Evolutionary conservation across 2,888 invertebrate species (phyloP).

Genomic region (Chloroclystis v-ata): DNA sequence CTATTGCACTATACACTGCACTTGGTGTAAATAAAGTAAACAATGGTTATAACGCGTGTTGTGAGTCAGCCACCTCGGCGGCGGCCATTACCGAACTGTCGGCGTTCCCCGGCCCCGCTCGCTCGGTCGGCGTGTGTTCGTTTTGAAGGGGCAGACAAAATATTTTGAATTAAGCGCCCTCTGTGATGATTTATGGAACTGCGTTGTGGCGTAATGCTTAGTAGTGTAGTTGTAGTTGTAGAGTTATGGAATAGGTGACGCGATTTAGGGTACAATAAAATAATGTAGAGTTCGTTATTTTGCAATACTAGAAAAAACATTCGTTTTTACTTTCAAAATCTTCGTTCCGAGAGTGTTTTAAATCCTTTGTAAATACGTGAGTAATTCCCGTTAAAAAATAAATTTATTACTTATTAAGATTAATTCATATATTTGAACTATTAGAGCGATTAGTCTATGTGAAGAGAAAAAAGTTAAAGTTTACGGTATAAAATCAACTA

Average conservation of each 20-base stretch:
- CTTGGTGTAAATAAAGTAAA: slow-evolving; percentile 70
- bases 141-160: slow-evolving; percentile 15
- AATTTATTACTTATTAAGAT: too few relatives aligned
- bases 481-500: too few relatives aligned
- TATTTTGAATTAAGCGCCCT: slow-evolving; percentile 28
- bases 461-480: too few relatives aligned
- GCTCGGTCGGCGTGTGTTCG: slow-evolving; percentile 14
- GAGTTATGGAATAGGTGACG: background rate
- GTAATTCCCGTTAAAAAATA: too few relatives aligned
- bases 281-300: background rate
- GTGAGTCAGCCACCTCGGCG: slow-evolving; percentile 59
- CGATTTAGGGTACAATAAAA: background rate
- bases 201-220: background rate
- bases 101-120: slow-evolving; percentile 9
- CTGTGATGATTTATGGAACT: slow-evolving; percentile 16
- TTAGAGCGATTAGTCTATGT: too few relatives aligned
- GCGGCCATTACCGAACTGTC: slow-evolving; percentile 76
- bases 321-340: too few relatives aligned
- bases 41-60: slow-evolving; percentile 45
- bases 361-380: too few relatives aligned
- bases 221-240: slow-evolving; percentile 1
- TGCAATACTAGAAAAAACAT: background rate
- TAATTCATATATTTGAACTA: too few relatives aligned
- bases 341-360: too few relatives aligned
- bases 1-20: slow-evolving; percentile 42